Base-by-base conservation (phyloP, 2,113 vertebrate genomes). In the Urocolius indicus region DNA sequence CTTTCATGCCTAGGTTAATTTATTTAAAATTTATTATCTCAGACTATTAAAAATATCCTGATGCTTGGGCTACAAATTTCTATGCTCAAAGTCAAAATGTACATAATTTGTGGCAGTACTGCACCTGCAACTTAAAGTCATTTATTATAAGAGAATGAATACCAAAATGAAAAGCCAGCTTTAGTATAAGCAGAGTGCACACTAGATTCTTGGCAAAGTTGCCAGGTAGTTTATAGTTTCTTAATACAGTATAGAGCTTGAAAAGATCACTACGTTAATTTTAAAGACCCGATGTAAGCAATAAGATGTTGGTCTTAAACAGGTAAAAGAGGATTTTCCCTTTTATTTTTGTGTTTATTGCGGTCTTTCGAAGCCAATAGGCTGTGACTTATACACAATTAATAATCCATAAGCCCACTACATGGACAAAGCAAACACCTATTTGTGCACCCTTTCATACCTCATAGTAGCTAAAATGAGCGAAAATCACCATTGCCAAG, bases 221-320 rank as follows among this genome's bases (percentile, higher is more conserved):
- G 22, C 24, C 49, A 61, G 45, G n/a, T 10, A 86, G 24, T 59
- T 86, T 73, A 51, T 16, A 75, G 76, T 72, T 94, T 73, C 75
- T 75, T 93, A 89, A 91, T 29, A 62, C 3, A 38, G 36, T 34
- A 29, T 46, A 66, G 32, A 63, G 34, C 43, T 82, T 83, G 78
- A 89, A 90, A 91, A 94, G 63, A 88, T 67, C 55, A 74, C 43
- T 86, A 73, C 14, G 27, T 94, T 82, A 73, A 91, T 90, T 87
- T 87, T 88, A 90, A 94, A 90, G 43, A 48, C 26, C 75, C 48
- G 13, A 71, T 63, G 48, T 43, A 81, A 86, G 57, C 89, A 94
- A 71, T 68, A 57, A 90, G 38, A 26, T 30, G 41, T 36, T 78
- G 32, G 32, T 82, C 45, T 88, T 86, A 59, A 93, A 90, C 32